Base-by-base conservation (phyloP, 1,140 invertebrate species). In the Pomacea maculata region DNA sequence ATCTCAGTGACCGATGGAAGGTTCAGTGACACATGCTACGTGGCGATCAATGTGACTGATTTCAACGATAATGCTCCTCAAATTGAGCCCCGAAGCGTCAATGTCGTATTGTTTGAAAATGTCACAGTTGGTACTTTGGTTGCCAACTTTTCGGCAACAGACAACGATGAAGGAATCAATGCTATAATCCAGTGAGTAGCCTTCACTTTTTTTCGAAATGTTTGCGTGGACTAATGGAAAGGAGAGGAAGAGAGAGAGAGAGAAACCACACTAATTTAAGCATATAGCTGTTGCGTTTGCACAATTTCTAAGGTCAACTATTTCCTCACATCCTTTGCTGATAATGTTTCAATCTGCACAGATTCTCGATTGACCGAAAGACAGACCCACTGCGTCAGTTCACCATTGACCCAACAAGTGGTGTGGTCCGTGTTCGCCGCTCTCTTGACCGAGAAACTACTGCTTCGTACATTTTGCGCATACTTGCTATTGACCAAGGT, bases 401-500 rank as follows among this genome's bases (percentile, higher is more conserved):
- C 96, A 96, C 88, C 92, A 97, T 75, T 96, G 98, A 91, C 98
- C 94, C 63, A 97, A 95, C 96, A n/a, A 81, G 64, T 91, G 97
- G 97, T 19, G 96, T 96, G 0, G 97, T 99, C 0, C 96, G 95
- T 64, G 98, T 97, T 86, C 96, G 98, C 89, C 93, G 97, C 72
- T 95, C 94, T 17, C 92, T 98, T 25, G 91, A 92, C 83, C 82
- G 91, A 93, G 97, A 80, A 96, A 98, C 92, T 95, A 67, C 71
- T n/a, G 81, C 97, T 85, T 97, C 96, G 10, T 96, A 92, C 75
- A 85, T 94, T 91, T 95, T 98, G 5, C 97, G 97, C 93, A 98
- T 99, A 83, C 93, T 98, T 85, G 97, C 97, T 1, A 97, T 98
- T 88, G 97, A 99, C 89, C 97, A 98, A 91, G 97, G 97, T 34